A percentile compares a stretch with the other conserved stretches of the same genome.
Evolutionary conservation across 2,888 invertebrate species (phyloP).

Genomic region (Scaptomyza cyrtandrae): DNA sequence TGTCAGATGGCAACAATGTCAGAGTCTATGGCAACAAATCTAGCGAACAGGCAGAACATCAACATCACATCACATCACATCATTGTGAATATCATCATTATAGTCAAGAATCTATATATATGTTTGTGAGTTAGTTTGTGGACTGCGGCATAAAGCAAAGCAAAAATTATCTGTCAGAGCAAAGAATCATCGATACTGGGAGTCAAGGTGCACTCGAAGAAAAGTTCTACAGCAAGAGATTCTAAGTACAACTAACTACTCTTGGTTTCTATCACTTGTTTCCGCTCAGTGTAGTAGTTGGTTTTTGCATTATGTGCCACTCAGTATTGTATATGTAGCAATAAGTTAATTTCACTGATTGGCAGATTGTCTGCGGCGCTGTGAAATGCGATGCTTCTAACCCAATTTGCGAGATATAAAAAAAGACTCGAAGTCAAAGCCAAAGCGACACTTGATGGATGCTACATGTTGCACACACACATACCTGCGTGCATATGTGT

Average conservation of each 20-base stretch:
- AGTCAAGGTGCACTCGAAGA: neutral
- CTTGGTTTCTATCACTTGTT: neutral
- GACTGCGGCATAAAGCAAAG: constrained; percentile 29
- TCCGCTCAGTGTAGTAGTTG: constrained; percentile 16
- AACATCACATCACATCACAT: constrained; percentile 1
- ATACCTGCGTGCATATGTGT: neutral
- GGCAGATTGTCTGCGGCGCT: constrained; percentile 55
- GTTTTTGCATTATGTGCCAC: constrained; percentile 10
- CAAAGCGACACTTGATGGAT: constrained; percentile 40
- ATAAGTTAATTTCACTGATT: constrained; percentile 67
- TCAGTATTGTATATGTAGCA: constrained; percentile 28
- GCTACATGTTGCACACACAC: constrained; percentile 2
- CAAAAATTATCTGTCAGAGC: constrained; percentile 8
- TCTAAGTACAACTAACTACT: too few species aligned
- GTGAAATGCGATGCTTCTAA: constrained; percentile 72
- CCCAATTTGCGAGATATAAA: constrained; percentile 60
- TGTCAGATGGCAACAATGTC: constrained; percentile 39
- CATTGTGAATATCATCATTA: constrained; percentile 24
- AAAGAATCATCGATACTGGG: constrained; percentile 52
- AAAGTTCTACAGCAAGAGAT: neutral
- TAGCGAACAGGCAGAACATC: constrained; percentile 8
- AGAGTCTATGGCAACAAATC: constrained; percentile 7
- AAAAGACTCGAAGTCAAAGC: constrained; percentile 18
- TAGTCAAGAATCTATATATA: neutral
- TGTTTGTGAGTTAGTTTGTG: neutral